Base-by-base conservation (phyloP, 2,113 vertebrate species). In the Fukomys damarensis region DNA sequence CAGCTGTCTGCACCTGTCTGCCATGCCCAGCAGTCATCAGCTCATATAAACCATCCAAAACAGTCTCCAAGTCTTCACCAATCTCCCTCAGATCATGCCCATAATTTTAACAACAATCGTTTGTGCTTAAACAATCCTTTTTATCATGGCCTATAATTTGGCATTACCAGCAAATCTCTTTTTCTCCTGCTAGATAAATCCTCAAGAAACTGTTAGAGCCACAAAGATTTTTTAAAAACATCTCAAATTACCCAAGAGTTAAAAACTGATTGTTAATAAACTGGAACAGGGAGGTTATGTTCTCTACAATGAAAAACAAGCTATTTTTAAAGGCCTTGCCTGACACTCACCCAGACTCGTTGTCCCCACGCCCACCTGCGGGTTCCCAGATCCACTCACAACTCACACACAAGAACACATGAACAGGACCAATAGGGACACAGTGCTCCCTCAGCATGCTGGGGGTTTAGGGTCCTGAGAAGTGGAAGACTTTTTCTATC, bases 271-370 rank as follows among this genome's bases (percentile, higher is more conserved):
- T 86, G 59, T 89, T 93, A 95, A 90, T 91, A 92, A 96, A 92
- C 81, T 93, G 52, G 56, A 96, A 92, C 89, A 56, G 59, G 86
- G 20, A 96, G 68, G 70, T 52, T 74, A 63, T 96, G 66, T 85
- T 95, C 92, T 46, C 41, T n/a, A 93, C 94, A 93, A 92, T 46
- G 63, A 95, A 97, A 96, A 97, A 88, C 92, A 97, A 97, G 93
- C 85, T 96, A 92, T 97, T 97, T 97, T 96, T 94, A 96, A 96
- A 96, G 82, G 54, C 59, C 38, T 19, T 43, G 58, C 81, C 83
- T 87, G 96, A 95, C 52, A 63, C 54, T 84, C 65, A 79, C 63
- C 86, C 86, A 93, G 92, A 93, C 61, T 46, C 0, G 0, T 3
- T 17, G 70, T 66, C 80, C 92, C 83, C 58, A 91, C 8, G 0